These are phyloP conservation scores for Anthonomus grandis DNA, from an alignment of 1,140 invertebrate genomes.

Conservation along the genomic window DNA sequence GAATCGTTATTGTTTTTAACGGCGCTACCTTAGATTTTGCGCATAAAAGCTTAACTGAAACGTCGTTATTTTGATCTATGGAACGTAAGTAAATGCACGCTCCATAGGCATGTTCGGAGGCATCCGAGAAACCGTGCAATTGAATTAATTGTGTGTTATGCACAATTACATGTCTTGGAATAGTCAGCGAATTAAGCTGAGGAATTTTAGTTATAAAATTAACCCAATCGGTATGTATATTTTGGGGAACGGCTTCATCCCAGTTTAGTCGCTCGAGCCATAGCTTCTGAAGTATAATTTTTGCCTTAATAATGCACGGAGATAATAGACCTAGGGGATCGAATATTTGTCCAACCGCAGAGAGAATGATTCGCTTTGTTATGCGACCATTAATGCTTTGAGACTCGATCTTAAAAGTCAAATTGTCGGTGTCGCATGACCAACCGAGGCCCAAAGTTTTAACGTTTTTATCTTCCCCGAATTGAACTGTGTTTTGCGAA, in stretches of 20 bases:
- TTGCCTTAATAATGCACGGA: slow-evolving; percentile 21
- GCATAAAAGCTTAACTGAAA: slow-evolving; percentile 24
- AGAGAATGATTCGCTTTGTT: slow-evolving; percentile 29
- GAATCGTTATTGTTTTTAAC: slow-evolving; percentile 38
- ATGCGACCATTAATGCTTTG: too few species aligned
- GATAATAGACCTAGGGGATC: slow-evolving; percentile 28
- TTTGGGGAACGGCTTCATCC: slow-evolving; percentile 27
- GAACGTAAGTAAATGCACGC: slow-evolving; percentile 44
- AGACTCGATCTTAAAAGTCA: too few species aligned
- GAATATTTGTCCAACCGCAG: slow-evolving; percentile 23
- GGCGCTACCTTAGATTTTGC: slow-evolving; percentile 46
- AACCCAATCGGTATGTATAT: neutral
- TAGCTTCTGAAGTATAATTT: slow-evolving; percentile 26
- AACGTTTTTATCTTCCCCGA: too few species aligned
- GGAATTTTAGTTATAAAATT: neutral
- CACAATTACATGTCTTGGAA: neutral
- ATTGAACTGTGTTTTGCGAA: too few species aligned
- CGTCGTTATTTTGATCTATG: slow-evolving; percentile 2
- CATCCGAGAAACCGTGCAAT: slow-evolving; percentile 48
- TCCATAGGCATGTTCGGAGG: slow-evolving; percentile 45
- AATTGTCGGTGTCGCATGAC: too few species aligned
- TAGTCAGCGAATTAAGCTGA: neutral
- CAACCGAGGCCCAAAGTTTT: too few species aligned
- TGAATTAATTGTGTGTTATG: slow-evolving; percentile 11
- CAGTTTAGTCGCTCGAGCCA: slow-evolving; percentile 23